Evolutionary conservation across 1,140 invertebrate genomes (phyloP).

Genomic region (Zaprionus nigranus): DNA sequence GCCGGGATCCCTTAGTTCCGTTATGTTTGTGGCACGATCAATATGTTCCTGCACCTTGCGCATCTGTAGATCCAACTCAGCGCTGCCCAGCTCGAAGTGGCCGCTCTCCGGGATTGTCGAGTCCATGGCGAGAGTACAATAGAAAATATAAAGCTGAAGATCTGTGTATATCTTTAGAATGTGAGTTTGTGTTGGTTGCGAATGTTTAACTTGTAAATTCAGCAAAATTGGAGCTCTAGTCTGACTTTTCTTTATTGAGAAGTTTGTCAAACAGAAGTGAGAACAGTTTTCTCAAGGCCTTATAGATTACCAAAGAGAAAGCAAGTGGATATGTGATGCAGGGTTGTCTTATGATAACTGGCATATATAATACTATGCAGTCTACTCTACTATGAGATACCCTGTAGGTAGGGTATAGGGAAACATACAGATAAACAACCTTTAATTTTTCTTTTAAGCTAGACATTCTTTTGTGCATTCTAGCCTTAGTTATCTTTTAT

Average conservation of each 20-base stretch:
- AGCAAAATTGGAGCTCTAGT: not conserved
- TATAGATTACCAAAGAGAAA: not conserved
- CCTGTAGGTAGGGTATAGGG: not conserved
- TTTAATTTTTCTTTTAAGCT: too few relatives aligned
- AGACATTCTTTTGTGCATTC: too few relatives aligned
- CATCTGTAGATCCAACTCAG: not conserved
- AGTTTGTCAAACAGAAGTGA: not conserved
- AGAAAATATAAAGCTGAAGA: conserved; percentile 1
- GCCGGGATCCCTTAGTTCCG: not conserved
- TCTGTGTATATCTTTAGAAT: conserved; percentile 5
- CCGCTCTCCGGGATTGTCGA: not conserved
- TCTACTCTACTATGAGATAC: not conserved
- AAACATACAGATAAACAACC: not conserved
- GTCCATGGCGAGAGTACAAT: not conserved
- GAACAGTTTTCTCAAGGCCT: not conserved
- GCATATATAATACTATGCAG: not conserved
- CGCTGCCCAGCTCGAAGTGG: not conserved
- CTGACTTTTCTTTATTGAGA: not conserved
- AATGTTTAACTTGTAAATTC: not conserved
- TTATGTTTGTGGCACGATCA: not conserved
- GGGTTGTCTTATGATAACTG: too few relatives aligned
- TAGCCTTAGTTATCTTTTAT: too few relatives aligned
- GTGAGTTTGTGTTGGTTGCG: not conserved
- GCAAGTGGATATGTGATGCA: not conserved
- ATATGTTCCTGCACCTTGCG: conserved; percentile 14